Conservation (phyloP, 2,113 vertebrate species). For the Clarias macrocephalus region DNA sequence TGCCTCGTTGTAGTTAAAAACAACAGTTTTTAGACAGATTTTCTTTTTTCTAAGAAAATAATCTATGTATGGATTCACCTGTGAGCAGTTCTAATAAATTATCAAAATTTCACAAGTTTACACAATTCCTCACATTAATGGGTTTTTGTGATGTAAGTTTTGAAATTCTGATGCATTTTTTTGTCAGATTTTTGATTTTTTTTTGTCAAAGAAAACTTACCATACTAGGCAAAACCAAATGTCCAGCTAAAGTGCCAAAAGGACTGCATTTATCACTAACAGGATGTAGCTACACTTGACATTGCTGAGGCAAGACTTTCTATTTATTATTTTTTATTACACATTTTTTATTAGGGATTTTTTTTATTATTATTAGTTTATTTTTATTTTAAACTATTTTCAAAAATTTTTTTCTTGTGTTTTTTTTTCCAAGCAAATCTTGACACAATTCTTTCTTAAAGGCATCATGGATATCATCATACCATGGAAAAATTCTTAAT, state of each 20-base stretch:
- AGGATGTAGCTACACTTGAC: neutral
- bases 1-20: neutral
- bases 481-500: neutral
- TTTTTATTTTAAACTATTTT: neutral
- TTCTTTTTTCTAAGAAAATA: neutral
- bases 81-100: neutral
- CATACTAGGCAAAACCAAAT: neutral
- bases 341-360: neutral
- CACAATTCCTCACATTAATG: neutral
- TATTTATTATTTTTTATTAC: neutral
- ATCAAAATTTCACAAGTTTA: neutral
- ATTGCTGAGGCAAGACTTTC: neutral
- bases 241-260: slow-evolving; percentile 24
- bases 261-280: slow-evolving; percentile 7
- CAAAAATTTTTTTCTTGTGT: neutral
- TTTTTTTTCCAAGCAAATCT: neutral
- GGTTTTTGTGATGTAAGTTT: neutral
- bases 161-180: neutral
- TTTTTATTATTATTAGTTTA: too few species aligned
- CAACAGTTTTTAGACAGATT: neutral
- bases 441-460: neutral
- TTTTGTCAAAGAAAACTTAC: neutral
- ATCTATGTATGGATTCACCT: neutral
- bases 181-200: neutral
- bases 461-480: neutral